Base-by-base conservation (phyloP, 2,888 invertebrate genomes). In the Pandemis heparana region DNA sequence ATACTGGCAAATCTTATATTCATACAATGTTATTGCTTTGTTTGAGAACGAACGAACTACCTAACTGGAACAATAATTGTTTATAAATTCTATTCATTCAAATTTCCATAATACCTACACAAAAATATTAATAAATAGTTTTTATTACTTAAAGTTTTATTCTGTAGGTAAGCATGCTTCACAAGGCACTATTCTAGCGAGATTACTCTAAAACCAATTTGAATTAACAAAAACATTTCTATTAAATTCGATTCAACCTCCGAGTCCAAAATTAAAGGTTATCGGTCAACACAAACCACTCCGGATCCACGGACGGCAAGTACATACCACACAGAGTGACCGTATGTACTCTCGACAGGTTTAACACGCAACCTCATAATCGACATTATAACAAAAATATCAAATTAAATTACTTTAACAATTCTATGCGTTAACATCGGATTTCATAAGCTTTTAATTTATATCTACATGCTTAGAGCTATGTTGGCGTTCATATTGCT, bases 151-250 rank as follows among this genome's bases (percentile, higher is more conserved):
- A 82, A 76, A 82, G 83, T 83, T 81, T 82, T 84, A 82, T 86
- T 87, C 85, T 89, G 83, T 85, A 77, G 78, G 83, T 91, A 93
- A 93, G 94, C 94, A 92, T 93, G 92, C 93, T 85, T 93, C 90
- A 89, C 92, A 94, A 94, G 94, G 94, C 94, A 94, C 94, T 94
- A 94, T 90, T 86, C 94, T 94, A 94, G 92, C 91, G 90, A 93
- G 90, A 92, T 89, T 82, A 80, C 70, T 76, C 80, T 87, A 83
- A 80, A 79, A 83, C 81, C 82, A 90, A 91, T 82, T 82, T 82
- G 92, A 89, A 80, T 76, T 78, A 86, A 86, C 79, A 85, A 88
- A 89, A 86, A 84, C 88, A 85, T 85, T 79, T 79, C 86, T 91
- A 92, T 85, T 94, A 94, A 94, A 94, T 94, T 94, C 94, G 93